Percentiles rank a stretch among this genome's conserved stretches.
These are phyloP conservation scores for Dermatemys mawii DNA, from an alignment of 2,113 vertebrate genomes.

Conservation along the genomic window DNA sequence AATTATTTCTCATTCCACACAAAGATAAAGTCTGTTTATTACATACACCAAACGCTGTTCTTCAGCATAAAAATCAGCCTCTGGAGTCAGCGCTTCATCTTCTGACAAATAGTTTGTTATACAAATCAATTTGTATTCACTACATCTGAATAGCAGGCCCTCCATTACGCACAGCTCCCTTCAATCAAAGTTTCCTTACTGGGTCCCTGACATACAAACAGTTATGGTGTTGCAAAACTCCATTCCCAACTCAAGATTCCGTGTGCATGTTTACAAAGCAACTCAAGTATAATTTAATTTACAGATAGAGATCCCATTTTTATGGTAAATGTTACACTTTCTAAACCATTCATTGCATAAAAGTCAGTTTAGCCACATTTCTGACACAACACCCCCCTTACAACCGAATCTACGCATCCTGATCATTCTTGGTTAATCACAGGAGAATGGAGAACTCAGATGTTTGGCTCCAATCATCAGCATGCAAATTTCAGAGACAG, in stretches of 20 bases:
- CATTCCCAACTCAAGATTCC: accelerated
- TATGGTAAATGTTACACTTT: accelerated
- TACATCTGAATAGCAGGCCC: neutral
- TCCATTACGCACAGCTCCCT: neutral
- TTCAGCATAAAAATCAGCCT: neutral
- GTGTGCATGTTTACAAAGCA: accelerated
- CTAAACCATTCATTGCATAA: accelerated
- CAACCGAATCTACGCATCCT: accelerated
- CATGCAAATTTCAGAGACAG: neutral
- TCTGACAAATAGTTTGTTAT: neutral
- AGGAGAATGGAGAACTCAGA: accelerated
- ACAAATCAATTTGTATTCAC: neutral
- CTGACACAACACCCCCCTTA: accelerated
- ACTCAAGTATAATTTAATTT: accelerated
- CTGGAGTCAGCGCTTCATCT: slow-evolving; percentile 16
- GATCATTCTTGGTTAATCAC: neutral
- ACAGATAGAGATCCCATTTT: neutral
- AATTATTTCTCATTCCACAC: neutral
- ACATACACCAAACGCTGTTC: neutral
- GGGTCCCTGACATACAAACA: neutral
- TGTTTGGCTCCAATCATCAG: neutral
- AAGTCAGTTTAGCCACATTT: neutral
- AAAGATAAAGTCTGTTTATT: slow-evolving; percentile 16
- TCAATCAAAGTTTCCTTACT: neutral
- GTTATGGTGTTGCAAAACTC: neutral